Conservation (phyloP, 1,140 invertebrate genomes). For the Octopus sinensis region DNA sequence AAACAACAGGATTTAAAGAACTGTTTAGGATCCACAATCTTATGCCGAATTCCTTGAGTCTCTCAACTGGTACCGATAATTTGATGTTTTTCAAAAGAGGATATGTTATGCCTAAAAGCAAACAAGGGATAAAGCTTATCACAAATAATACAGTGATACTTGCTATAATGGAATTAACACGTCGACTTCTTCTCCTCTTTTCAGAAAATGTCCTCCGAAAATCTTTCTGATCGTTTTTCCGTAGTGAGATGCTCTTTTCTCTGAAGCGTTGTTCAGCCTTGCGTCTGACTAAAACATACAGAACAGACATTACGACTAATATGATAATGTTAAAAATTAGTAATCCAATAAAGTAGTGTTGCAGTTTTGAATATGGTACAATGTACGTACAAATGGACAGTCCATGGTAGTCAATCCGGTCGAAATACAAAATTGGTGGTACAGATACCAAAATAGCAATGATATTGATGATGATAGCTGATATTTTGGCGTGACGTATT, state of each 20-base stretch:
- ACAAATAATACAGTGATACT: background rate
- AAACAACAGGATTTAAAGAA: background rate
- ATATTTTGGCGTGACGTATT: background rate
- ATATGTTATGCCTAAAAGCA: background rate
- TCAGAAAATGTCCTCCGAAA: background rate
- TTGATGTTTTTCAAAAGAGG: background rate
- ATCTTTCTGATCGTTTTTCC: background rate
- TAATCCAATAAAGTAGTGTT: background rate
- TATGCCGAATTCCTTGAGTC: background rate
- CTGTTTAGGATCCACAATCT: conserved; percentile 2
- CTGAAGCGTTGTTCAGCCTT: background rate
- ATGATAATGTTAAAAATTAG: background rate
- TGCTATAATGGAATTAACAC: background rate
- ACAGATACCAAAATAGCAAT: background rate
- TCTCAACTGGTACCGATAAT: background rate
- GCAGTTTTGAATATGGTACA: background rate
- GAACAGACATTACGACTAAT: background rate
- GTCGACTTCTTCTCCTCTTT: background rate
- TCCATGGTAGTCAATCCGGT: background rate
- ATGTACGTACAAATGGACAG: background rate
- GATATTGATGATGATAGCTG: background rate
- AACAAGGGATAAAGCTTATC: background rate
- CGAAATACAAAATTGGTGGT: background rate
- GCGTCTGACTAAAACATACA: background rate
- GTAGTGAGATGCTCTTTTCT: no score